Base-by-base conservation (phyloP, 1,140 invertebrate species). In the Pygmarrhopalites habei region DNA sequence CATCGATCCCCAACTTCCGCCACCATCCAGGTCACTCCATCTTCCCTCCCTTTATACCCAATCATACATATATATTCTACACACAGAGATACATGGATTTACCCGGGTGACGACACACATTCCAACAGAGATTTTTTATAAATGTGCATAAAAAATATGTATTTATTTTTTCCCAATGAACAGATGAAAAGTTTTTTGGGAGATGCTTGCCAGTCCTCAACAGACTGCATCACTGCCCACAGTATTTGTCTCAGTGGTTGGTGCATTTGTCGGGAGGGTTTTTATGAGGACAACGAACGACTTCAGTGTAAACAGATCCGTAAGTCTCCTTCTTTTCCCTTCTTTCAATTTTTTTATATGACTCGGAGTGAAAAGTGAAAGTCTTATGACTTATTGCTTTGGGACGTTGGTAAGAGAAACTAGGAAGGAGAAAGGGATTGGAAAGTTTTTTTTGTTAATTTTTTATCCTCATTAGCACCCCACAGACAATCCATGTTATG, bases 141-240 rank as follows among this genome's bases (percentile, higher is more conserved):
- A n/a, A n/a, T n/a, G n/a, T n/a, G n/a, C n/a, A n/a, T n/a, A n/a
- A n/a, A n/a, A n/a, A n/a, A n/a, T n/a, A n/a, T n/a, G n/a, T n/a
- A n/a, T n/a, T n/a, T n/a, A n/a, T 46, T 23, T 21, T 60, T 52
- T 60, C 52, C 5, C 12, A 49, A n/a, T n/a, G n/a, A n/a, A n/a
- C 82, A 85, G 29, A 80, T 87, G 44, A 83, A 83, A 29, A 84
- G 86, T 21, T 75, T 87, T 46, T 75, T 90, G 14, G 88, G 88
- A 7, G 88, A 90, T 75, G 73, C 87, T 29, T 92, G 88, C 75
- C 79, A 80, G n/a, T 79, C 82, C 35, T 83, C 86, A 71, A 77
- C 76, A 28, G 88, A 90, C 72, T 90, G 89, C 73, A 77, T 81
- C 1, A 82, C 88, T 66, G 78, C 81, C 17, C 82, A 87, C 68